Evolutionary conservation across 2,797 vertebrate genomes (phyloP).

Genomic region (Parauchenoglanis ngamensis): DNA sequence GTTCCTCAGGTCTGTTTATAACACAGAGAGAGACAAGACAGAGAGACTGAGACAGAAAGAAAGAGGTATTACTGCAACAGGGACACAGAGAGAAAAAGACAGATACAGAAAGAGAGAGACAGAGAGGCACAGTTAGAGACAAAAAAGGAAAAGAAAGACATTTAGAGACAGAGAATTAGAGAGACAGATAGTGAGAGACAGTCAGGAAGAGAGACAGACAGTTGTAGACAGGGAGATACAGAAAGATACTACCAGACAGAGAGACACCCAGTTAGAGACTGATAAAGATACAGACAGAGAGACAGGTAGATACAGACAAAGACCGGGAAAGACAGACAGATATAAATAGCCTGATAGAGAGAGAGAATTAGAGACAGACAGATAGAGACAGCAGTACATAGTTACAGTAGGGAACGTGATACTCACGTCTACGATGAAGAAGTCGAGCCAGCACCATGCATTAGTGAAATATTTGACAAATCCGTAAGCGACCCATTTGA

Average conservation of each 20-base stretch:
- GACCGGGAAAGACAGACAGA: not conserved
- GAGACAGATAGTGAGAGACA: not conserved
- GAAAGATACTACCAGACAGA: not conserved
- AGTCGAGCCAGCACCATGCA: slow-evolving; percentile 98
- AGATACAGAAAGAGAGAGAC: not conserved
- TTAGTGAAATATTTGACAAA: slow-evolving; percentile 99
- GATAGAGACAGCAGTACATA: not conserved
- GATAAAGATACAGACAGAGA: not conserved
- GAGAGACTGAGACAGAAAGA: not conserved
- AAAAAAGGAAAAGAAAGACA: not conserved
- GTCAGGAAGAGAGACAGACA: not conserved
- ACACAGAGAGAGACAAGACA: not conserved
- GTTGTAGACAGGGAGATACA: not conserved
- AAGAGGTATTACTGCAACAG: not conserved
- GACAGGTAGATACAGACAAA: not conserved
- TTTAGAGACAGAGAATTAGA: not conserved
- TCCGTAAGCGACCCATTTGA: slow-evolving; percentile 97
- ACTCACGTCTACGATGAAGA: slow-evolving; percentile 99
- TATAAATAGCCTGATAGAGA: not conserved
- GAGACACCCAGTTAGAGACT: not conserved
- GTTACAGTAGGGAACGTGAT: slow-evolving; percentile 55
- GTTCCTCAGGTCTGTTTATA: not conserved
- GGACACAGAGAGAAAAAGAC: not conserved
- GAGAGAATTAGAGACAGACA: not conserved
- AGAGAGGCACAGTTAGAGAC: not conserved